These are phyloP conservation scores for Myotis findleyi DNA, from an alignment of 2,797 vertebrate species.

Conservation along the genomic window DNA sequence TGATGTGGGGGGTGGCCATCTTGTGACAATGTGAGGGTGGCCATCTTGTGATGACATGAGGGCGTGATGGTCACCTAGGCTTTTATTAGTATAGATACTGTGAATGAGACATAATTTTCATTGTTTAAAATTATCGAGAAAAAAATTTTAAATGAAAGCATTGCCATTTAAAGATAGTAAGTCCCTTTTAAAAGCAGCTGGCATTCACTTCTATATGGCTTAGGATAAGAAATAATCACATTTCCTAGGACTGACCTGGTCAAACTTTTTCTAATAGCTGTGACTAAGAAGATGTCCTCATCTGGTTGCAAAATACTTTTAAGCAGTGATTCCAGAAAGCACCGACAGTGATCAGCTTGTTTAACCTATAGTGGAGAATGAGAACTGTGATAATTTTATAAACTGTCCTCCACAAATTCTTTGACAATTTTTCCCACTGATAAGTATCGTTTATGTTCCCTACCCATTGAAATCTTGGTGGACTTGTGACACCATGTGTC, in stretches of 20 bases:
- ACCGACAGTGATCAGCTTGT: neutral
- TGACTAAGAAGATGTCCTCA: neutral
- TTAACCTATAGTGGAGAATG: neutral
- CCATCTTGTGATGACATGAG: no score
- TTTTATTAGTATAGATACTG: neutral
- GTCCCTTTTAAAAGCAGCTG: neutral
- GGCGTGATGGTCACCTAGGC: no score
- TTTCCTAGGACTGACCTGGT: neutral
- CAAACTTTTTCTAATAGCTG: neutral
- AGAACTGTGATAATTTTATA: neutral
- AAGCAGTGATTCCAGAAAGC: neutral
- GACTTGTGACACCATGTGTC: neutral
- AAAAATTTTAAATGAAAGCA: neutral
- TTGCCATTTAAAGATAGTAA: neutral
- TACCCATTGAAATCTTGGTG: neutral
- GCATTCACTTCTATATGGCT: neutral
- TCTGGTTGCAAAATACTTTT: neutral
- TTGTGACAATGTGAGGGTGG: no score
- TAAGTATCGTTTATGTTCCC: neutral
- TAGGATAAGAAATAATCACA: neutral
- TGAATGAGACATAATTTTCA: conserved; percentile 19
- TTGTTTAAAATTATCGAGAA: neutral
- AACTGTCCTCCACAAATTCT: neutral
- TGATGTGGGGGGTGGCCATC: no score
- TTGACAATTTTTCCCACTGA: neutral